These are phyloP conservation scores for Pegoplata infirma DNA, from an alignment of 2,888 invertebrate genomes.

Conservation along the genomic window DNA sequence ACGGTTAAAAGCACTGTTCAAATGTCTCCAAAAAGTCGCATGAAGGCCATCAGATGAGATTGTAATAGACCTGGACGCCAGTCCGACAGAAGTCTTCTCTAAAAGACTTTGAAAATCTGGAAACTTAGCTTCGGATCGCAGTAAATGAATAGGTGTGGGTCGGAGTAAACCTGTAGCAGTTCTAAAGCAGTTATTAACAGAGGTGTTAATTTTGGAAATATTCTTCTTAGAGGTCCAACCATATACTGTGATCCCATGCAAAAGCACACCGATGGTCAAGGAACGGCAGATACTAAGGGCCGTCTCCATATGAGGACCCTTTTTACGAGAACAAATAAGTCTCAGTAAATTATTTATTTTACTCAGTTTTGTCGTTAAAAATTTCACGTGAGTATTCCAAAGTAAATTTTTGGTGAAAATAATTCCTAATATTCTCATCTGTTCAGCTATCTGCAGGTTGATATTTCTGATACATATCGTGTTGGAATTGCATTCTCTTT, in stretches of 20 bases:
- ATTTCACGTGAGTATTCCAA: not conserved
- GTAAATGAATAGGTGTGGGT: slow-evolving; percentile 5
- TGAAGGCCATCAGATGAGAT: slow-evolving; percentile 5
- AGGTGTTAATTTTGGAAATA: slow-evolving; percentile 5
- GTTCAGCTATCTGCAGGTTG: not conserved
- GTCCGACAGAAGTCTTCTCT: not conserved
- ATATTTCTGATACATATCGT: not conserved
- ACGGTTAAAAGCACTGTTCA: no score
- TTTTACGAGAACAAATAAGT: slow-evolving; percentile 17
- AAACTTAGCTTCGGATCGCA: not conserved
- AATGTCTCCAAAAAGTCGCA: not conserved
- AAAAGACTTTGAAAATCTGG: not conserved
- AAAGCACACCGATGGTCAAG: slow-evolving; percentile 16
- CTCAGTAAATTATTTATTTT: slow-evolving; percentile 28
- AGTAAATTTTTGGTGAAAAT: no score
- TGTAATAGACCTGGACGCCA: not conserved
- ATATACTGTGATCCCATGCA: slow-evolving; percentile 16
- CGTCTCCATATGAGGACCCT: slow-evolving; percentile 24
- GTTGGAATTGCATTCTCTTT: not conserved
- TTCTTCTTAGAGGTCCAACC: slow-evolving; percentile 4
- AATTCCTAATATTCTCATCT: not conserved
- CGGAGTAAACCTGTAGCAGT: slow-evolving; percentile 32
- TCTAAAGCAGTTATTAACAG: slow-evolving; percentile 63
- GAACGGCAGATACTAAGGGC: slow-evolving; percentile 22
- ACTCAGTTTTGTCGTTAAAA: slow-evolving; percentile 6